A percentile compares a stretch with the other conserved stretches of the same genome.
Conservation (phyloP, 1,140 invertebrate species). For the Atta cephalotes region DNA sequence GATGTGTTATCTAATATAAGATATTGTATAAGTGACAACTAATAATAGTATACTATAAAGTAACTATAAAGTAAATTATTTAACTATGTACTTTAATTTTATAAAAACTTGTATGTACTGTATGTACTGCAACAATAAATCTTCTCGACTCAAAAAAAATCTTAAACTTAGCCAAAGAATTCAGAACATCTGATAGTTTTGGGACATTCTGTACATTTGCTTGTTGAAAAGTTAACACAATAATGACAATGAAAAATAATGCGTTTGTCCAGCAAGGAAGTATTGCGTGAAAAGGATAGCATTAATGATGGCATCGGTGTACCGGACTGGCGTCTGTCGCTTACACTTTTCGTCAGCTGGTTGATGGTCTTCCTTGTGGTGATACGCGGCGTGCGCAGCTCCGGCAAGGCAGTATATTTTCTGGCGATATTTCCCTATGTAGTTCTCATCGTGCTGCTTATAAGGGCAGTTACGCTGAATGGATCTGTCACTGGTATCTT, state of each 20-base stretch:
- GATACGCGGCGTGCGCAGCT: slow-evolving; percentile 88
- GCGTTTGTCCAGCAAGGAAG: slow-evolving; percentile 88
- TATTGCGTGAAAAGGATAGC: slow-evolving; percentile 89
- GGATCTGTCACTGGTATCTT: slow-evolving; percentile 92
- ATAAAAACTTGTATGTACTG: too few relatives aligned
- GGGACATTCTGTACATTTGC: background rate
- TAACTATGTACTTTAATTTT: too few relatives aligned
- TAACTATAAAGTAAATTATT: too few relatives aligned
- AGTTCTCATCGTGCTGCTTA: slow-evolving; percentile 92
- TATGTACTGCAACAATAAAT: too few relatives aligned
- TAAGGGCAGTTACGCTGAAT: slow-evolving; percentile 91
- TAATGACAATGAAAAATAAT: slow-evolving; percentile 44
- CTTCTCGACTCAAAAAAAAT: background rate
- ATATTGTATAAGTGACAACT: too few relatives aligned
- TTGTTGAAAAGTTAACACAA: background rate
- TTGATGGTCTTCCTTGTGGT: slow-evolving; percentile 89
- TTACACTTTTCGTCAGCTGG: slow-evolving; percentile 93
- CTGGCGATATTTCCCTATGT: slow-evolving; percentile 95
- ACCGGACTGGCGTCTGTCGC: slow-evolving; percentile 91
- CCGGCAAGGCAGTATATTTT: slow-evolving; percentile 91
- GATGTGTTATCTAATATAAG: too few relatives aligned
- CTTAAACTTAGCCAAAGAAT: background rate
- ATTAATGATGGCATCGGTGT: slow-evolving; percentile 91
- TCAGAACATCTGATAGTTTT: background rate
- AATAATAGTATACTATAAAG: too few relatives aligned